Evolutionary conservation across 2,113 vertebrate species (phyloP).

Genomic region (Salvator merianae): DNA sequence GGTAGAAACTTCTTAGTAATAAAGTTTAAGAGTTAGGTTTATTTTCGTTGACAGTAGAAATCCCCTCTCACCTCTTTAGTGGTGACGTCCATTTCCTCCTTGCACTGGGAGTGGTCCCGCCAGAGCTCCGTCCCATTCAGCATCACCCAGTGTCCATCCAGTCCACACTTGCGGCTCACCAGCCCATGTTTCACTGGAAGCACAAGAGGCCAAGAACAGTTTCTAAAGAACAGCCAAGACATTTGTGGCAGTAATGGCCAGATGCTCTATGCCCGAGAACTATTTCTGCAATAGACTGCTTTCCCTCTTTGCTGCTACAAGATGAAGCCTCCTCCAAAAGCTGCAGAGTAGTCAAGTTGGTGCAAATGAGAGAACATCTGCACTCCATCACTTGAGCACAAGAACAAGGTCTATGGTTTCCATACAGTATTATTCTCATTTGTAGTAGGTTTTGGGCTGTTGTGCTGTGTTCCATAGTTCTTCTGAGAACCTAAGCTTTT

Average conservation of each 20-base stretch:
- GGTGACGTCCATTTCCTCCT: slow-evolving; percentile 72
- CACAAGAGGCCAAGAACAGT: neutral
- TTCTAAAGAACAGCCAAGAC: neutral
- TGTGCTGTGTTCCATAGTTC: too few species aligned
- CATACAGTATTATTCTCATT: too few species aligned
- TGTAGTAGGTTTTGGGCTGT: too few species aligned
- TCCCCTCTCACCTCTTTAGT: slow-evolving; percentile 58
- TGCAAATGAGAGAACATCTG: too few species aligned
- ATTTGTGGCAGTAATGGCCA: neutral
- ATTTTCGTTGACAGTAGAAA: too few species aligned
- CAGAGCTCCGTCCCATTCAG: slow-evolving; percentile 76
- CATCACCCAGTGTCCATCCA: slow-evolving; percentile 80
- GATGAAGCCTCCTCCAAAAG: neutral
- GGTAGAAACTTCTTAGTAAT: too few species aligned
- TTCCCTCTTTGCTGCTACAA: neutral
- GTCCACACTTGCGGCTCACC: slow-evolving; percentile 79
- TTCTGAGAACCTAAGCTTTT: too few species aligned
- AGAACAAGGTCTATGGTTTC: too few species aligned
- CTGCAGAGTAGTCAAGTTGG: neutral
- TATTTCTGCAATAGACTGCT: neutral
- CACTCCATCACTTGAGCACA: neutral
- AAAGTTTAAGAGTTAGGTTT: too few species aligned
- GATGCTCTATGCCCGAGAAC: too few species aligned
- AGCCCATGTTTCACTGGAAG: slow-evolving; percentile 79
- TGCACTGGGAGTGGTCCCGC: slow-evolving; percentile 86